Evolutionary conservation across 2,113 vertebrate genomes (phyloP).

Genomic region (Syngnathoides biaculeatus): DNA sequence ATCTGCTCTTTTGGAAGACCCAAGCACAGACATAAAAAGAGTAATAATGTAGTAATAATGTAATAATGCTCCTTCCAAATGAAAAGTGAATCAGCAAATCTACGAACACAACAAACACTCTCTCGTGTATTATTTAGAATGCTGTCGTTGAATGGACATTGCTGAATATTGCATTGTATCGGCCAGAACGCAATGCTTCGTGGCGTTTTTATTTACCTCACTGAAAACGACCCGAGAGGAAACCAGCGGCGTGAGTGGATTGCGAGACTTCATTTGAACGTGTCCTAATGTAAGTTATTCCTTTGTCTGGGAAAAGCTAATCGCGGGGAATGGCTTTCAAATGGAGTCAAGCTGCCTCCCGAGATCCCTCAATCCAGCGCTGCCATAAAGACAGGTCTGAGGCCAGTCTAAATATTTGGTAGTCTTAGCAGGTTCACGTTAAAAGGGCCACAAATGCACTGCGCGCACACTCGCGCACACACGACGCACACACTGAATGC

Average conservation of each 20-base stretch:
- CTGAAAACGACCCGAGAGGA: slow-evolving; percentile 58
- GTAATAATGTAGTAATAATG: too few relatives aligned
- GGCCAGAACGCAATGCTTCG: slow-evolving; percentile 12
- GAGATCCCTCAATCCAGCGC: slow-evolving; percentile 68
- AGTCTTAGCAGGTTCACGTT: slow-evolving; percentile 76
- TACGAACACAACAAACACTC: background rate
- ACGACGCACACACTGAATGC: slow-evolving; percentile 79
- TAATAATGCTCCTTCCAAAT: background rate
- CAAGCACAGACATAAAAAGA: background rate
- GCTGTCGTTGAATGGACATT: background rate
- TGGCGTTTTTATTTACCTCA: slow-evolving; percentile 40
- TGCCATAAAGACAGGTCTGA: slow-evolving; percentile 65
- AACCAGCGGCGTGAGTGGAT: slow-evolving; percentile 54
- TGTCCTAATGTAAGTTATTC: slow-evolving; percentile 72
- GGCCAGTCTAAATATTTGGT: slow-evolving; percentile 77
- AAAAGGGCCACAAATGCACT: slow-evolving; percentile 63
- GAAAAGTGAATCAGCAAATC: background rate
- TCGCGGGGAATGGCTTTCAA: slow-evolving; percentile 71
- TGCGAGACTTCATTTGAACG: slow-evolving; percentile 63
- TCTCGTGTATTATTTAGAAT: background rate
- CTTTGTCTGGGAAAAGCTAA: slow-evolving; percentile 68
- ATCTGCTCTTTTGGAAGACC: background rate
- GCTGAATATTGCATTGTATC: background rate
- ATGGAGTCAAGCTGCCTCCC: slow-evolving; percentile 72
- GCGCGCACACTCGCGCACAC: slow-evolving; percentile 26